phyloP scores from a whole-genome alignment of 2,113 vertebrate genomes.

The Manacus vitellinus region DNA sequence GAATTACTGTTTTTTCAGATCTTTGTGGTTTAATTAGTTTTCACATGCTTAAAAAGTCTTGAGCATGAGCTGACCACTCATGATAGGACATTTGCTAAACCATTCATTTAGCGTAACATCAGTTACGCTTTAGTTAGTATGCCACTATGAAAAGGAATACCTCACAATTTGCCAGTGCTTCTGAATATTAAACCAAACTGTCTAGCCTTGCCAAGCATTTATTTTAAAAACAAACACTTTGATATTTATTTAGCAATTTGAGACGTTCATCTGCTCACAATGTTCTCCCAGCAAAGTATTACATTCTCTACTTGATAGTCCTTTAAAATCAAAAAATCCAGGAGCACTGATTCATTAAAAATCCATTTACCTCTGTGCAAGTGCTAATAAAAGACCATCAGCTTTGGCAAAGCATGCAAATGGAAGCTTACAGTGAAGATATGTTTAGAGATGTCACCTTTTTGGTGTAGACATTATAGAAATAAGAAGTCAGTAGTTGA shows the following conservation, averaged over 20 bases:
- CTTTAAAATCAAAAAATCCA: background rate
- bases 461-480: background rate
- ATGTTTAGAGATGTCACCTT: background rate
- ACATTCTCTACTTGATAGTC: background rate
- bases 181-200: constrained; percentile 7
- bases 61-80: background rate
- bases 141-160: background rate
- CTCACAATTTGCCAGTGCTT: background rate
- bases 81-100: background rate
- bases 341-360: background rate
- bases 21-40: background rate
- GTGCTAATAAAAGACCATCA: background rate
- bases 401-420: background rate
- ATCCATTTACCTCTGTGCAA: background rate
- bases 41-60: background rate
- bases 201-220: background rate
- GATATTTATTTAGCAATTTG: constrained; percentile 33
- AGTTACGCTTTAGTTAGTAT: background rate
- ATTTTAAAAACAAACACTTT: constrained; percentile 39
- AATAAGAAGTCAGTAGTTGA: background rate
- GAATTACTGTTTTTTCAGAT: constrained; percentile 14
- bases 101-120: background rate
- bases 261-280: constrained; percentile 17
- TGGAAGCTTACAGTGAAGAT: background rate
- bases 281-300: background rate